Base-by-base conservation (phyloP, 2,797 vertebrate species). In the Ambastaia sidthimunki region DNA sequence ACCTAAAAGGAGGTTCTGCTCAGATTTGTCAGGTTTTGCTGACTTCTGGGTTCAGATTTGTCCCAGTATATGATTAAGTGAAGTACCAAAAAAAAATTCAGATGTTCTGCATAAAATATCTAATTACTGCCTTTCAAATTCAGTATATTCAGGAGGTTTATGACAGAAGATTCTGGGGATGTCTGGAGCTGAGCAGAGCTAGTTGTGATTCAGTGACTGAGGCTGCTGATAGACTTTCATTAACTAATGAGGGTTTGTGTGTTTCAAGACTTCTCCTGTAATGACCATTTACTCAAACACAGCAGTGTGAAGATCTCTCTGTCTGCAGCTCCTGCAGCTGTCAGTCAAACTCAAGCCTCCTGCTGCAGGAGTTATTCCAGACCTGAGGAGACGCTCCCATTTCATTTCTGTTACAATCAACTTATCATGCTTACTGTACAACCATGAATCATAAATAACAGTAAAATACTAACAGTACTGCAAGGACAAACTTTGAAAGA, bases 301-400 rank as follows among this genome's bases (percentile, higher is more conserved):
- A 71, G 55, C 41, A 71, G 67, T 78, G 68, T 60, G 11, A 44
- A 71, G 57, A 71, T 62, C 19, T 59, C 66, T 60, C 52, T 48
- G 75, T 55, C 67, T 62, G 57, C 18, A 78, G 28, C 16, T 71
- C 19, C 28, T 62, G 47, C 57, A 63, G 67, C 68, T 63, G 76
- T 78, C 68, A 78, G 59, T 78, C 76, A 78, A 63, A 50, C 55
- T 23, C 63, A 78, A 71, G 57, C 57, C 76, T 28, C 67, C 57
- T 50, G 68, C 23, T 62, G 66, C 57, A 63, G 44, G 68, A 16
- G 16, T 15, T 11, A 10, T 16, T 52, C 71, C 55, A n/a, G 37
- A 31, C 6, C 68, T 19, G 21, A 63, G 41, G 55, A 28, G 44
- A 78, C n/a, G 44, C n/a, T n/a, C n/a, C n/a, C n/a, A n/a, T n/a